Evolutionary conservation across 2,888 invertebrate genomes (phyloP).

Genomic region (Periphyllus acericola): DNA sequence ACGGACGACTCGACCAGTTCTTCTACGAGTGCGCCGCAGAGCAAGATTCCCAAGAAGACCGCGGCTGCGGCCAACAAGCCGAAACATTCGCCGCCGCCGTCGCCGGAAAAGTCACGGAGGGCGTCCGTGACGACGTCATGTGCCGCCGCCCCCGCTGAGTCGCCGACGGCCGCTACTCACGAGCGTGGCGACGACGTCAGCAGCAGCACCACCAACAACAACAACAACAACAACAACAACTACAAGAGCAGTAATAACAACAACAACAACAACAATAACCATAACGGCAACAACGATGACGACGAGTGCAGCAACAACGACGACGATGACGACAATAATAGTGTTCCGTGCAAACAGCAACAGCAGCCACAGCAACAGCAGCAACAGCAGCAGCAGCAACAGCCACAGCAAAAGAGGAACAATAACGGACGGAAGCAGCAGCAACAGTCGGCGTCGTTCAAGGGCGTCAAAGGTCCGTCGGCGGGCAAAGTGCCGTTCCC

Average conservation of each 20-base stretch:
- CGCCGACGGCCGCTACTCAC: not conserved
- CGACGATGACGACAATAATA: not conserved
- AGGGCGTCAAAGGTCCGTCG: too few relatives aligned
- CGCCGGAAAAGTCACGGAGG: not conserved
- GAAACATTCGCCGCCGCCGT: constrained; percentile 9
- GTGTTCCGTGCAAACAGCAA: not conserved
- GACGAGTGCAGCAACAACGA: not conserved
- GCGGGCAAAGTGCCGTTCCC: not conserved
- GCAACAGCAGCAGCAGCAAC: not conserved
- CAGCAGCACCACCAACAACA: not conserved
- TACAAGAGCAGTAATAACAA: too few relatives aligned
- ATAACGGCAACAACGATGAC: not conserved
- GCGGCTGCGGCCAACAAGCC: not conserved
- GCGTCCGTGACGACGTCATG: not conserved
- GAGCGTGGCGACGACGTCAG: not conserved
- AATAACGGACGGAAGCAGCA: not conserved
- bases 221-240: not conserved
- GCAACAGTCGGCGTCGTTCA: not conserved
- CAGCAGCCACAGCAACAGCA: not conserved
- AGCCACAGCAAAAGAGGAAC: not conserved
- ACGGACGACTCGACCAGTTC: not conserved
- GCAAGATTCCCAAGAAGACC: not conserved
- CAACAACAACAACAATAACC: too few relatives aligned
- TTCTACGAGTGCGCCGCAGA: not conserved
- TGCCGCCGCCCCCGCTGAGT: too few relatives aligned